Evolutionary conservation across 1,140 invertebrate species (phyloP), one percentile per base, ranked within the genome.

Genomic region (Lepidurus packardi): DNA sequence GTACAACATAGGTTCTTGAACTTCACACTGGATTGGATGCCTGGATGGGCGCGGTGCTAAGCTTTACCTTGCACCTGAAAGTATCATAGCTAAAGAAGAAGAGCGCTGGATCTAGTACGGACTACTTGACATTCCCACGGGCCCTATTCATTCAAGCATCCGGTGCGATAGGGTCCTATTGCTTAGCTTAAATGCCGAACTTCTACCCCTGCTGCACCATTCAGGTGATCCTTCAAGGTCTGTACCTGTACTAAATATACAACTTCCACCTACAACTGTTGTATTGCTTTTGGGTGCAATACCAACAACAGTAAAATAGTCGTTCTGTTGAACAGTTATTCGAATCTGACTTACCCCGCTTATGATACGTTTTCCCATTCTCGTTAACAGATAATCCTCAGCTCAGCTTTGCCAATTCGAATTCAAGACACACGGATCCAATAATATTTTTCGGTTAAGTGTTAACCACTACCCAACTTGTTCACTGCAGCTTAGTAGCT

Each of bases 1-100:
- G 53, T 65, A 65, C 16, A 13, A 16, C 53, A 65, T 65, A 65
- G 53, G 53, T 65, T 65, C 53, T 65, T 65, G 53, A 65, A 65
- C 53, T 65, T 65, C 53, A 65, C 53, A 65, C 53, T 65, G 53
- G 53, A 65, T 7, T 65, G 53, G 21, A 65, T 65, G 16, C 21
- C 21, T 65, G 53, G 53, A 65, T 65, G 53, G 53, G 53, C 21
- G 53, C 53, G 53, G 9, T 65, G 21, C 53, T n/a, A 65, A 65
- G 8, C 53, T 65, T 65, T n/a, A 65, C 9, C 53, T 4, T 16
- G 53, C 53, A 16, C 53, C 53, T 65, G 53, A 16, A 65, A 65
- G 8, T 21, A 65, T n/a, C 53, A 65, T 16, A 65, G 53, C 53
- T 34, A 34, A 34, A 34, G 34, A 34, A 34, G 13, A 65, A 65